These are phyloP conservation scores for Pteruthius melanotis DNA, from an alignment of 2,113 vertebrate species.

Conservation along the genomic window DNA sequence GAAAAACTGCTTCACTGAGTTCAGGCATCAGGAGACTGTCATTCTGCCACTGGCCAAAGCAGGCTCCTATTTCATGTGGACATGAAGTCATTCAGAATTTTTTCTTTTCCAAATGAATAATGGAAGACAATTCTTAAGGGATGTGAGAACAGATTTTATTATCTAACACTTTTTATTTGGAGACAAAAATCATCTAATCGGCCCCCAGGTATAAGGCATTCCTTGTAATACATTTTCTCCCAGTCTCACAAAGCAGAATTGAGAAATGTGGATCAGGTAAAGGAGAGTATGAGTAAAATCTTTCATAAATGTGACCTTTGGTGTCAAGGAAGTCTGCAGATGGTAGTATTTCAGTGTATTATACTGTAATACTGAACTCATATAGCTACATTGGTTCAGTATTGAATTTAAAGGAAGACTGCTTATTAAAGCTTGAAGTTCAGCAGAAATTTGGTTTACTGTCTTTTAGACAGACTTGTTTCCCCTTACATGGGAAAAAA, in stretches of 20 bases:
- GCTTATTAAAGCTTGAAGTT: neutral
- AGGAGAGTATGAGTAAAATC: constrained; percentile 3
- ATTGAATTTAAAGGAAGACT: neutral
- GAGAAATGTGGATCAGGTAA: neutral
- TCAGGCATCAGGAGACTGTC: neutral
- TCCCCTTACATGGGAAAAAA: neutral
- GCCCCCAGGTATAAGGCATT: neutral
- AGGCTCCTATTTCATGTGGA: neutral
- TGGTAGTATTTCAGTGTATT: neutral
- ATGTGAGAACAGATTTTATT: neutral
- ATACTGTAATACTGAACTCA: neutral
- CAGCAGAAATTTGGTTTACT: neutral
- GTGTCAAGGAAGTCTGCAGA: neutral
- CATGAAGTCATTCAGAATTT: neutral
- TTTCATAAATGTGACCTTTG: constrained; percentile 18
- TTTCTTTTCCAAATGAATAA: neutral
- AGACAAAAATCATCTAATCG: neutral
- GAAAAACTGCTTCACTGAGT: neutral
- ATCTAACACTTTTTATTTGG: neutral
- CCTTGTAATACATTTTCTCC: neutral
- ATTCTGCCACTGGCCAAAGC: neutral
- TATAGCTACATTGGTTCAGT: neutral
- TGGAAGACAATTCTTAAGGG: neutral
- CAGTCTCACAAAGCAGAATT: constrained; percentile 20
- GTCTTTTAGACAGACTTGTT: neutral